These are phyloP conservation scores for Gymnothorax reevesii DNA, from an alignment of 2,797 vertebrate species.

Conservation along the genomic window DNA sequence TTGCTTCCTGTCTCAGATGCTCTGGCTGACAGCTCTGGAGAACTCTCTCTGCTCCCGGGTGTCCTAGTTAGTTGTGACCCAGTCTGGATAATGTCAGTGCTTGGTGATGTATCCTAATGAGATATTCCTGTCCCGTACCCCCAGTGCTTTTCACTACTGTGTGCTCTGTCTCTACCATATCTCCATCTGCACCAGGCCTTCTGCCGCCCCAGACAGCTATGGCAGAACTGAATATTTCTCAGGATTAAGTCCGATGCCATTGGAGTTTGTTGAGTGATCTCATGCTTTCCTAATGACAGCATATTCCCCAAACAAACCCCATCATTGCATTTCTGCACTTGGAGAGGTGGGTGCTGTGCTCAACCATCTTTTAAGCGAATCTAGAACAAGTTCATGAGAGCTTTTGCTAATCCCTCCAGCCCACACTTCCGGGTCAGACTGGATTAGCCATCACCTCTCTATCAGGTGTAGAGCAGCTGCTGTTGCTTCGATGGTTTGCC, in stretches of 20 bases:
- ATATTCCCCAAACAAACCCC: background rate
- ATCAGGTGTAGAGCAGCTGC: background rate
- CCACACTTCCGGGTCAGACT: background rate
- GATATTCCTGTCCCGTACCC: background rate
- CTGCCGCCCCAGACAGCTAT: background rate
- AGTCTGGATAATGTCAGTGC: background rate
- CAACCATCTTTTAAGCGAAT: background rate
- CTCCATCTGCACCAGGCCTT: background rate
- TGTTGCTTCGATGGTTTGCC: background rate
- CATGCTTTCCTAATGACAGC: background rate
- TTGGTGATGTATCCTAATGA: constrained; percentile 7
- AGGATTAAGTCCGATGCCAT: background rate
- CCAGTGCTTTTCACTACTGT: background rate
- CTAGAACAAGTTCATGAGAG: background rate
- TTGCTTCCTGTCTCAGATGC: background rate
- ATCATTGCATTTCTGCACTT: background rate
- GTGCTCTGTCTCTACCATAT: background rate
- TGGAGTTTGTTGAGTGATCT: background rate
- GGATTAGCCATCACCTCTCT: background rate
- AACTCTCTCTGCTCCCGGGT: constrained; percentile 5
- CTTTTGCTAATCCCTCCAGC: background rate
- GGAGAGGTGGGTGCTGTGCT: background rate
- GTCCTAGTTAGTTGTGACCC: constrained; percentile 26
- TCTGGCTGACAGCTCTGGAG: background rate
- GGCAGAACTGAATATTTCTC: constrained; percentile 26